Evolutionary conservation across 2,888 invertebrate genomes (phyloP), one percentile per base, ranked within the genome.

Genomic region (Stramonita haemastoma): DNA sequence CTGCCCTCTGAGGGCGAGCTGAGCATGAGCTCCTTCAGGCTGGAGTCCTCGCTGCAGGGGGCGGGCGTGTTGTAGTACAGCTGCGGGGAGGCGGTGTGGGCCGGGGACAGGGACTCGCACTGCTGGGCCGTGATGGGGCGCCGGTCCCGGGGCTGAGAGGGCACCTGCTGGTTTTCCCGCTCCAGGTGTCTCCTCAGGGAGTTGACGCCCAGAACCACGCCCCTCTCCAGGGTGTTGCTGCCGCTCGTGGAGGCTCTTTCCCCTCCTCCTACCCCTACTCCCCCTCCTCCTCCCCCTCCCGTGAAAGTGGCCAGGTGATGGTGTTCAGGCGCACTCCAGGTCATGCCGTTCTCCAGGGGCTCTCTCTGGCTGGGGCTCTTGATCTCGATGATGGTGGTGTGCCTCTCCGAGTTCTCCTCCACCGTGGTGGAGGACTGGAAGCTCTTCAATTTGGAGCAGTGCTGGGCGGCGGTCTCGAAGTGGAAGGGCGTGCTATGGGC

Each of bases 121-220:
- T 86, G 86, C 19, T 36, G 29, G 22, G 84, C 56, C 6, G 86
- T 57, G 86, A 86, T 60, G 56, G 86, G 86, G 0, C 86, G 86
- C 13, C 86, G 86, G 26, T 86, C 86, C n/a, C 86, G 56, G 22
- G 86, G 60, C 87, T 87, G 70, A 26, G 70, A 34, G 8, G 70
- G 17, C 15, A 73, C 34, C 32, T 60, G 87, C 73, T 87, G 87
- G 70, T 87, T 60, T n/a, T 88, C 88, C n/a, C 88, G 81, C 17
- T 89, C 89, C 84, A 89, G 36, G 36, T 84, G 81, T 19, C 89
- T 70, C 32, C 73, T 56, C 26, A 89, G 89, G 56, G 89, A 89
- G 85, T 89, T 89, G 17, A 89, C 85, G 26, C 89, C 89, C 32
- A 89, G 34, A 5, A 89, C 89, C 77, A 88, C 83, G 17, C 88